phyloP scores from a whole-genome alignment of 2,888 invertebrate species.

The Ochropleura plecta region DNA sequence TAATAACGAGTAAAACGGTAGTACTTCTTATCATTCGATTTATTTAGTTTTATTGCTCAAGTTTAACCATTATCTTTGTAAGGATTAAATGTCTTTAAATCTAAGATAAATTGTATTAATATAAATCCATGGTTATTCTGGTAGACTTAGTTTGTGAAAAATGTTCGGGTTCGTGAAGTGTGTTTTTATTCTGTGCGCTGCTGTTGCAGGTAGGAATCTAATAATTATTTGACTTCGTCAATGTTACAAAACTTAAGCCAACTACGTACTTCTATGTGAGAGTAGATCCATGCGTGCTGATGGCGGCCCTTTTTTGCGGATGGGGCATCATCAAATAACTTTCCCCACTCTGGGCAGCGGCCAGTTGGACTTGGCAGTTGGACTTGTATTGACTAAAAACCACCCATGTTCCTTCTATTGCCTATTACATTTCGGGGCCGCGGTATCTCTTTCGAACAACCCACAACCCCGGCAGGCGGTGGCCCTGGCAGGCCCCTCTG shows the following conservation, averaged over 20 bases:
- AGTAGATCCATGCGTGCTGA: not conserved
- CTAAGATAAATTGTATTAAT: constrained; percentile 76
- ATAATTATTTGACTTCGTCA: not conserved
- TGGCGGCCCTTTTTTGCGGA: too few relatives aligned
- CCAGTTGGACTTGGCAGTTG: too few relatives aligned
- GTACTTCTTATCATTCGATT: constrained; percentile 42
- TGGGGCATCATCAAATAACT: too few relatives aligned
- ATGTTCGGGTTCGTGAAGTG: constrained; percentile 79
- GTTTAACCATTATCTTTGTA: constrained; percentile 58
- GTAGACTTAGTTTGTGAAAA: constrained; percentile 64
- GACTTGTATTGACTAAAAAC: too few relatives aligned
- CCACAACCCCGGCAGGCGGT: too few relatives aligned
- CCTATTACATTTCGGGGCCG: too few relatives aligned
- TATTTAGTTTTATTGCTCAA: constrained; percentile 67
- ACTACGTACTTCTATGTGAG: not conserved
- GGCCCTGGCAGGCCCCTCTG: too few relatives aligned
- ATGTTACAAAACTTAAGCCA: not conserved
- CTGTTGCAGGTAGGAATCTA: constrained; percentile 77
- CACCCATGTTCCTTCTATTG: too few relatives aligned
- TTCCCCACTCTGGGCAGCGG: too few relatives aligned
- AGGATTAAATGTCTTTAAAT: constrained; percentile 69
- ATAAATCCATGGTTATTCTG: constrained; percentile 68
- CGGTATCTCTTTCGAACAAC: too few relatives aligned
- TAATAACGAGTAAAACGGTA: constrained; percentile 24
- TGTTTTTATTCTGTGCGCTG: constrained; percentile 77